A percentile compares a stretch with the other conserved stretches of the same genome.
phyloP scores from a whole-genome alignment of 1,140 invertebrate species.

The Drosophila miranda region DNA sequence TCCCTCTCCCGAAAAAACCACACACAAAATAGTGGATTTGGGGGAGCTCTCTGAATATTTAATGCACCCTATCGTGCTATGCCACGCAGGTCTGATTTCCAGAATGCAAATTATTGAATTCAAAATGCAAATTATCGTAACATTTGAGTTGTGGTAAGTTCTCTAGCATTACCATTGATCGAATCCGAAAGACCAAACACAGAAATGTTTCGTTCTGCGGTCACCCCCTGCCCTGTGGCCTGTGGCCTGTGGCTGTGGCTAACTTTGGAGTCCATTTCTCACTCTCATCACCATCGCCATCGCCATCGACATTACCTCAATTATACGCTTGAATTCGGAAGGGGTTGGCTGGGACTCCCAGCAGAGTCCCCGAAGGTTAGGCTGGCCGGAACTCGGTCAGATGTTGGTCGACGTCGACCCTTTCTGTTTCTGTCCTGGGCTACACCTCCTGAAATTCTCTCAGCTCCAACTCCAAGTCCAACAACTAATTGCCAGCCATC shows the following conservation, averaged over 20 bases:
- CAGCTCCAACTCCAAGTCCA: slow-evolving; percentile 9
- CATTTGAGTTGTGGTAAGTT: slow-evolving; percentile 54
- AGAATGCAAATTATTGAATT: slow-evolving; percentile 75
- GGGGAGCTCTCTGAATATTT: slow-evolving; percentile 39
- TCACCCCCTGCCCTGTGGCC: slow-evolving; percentile 5
- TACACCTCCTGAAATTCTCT: slow-evolving; percentile 63
- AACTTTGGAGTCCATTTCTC: slow-evolving; percentile 14
- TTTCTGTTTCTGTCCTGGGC: slow-evolving; percentile 51
- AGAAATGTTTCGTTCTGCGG: slow-evolving; percentile 13
- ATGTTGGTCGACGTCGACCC: slow-evolving; percentile 59
- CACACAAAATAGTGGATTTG: not conserved
- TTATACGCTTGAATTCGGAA: slow-evolving; percentile 61
- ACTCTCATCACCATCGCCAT: slow-evolving; percentile 10
- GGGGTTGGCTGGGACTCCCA: not conserved
- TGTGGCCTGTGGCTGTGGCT: slow-evolving; percentile 23
- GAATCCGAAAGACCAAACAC: slow-evolving; percentile 16
- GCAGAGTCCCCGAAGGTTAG: not conserved
- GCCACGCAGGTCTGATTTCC: slow-evolving; percentile 43
- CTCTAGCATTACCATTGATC: slow-evolving; percentile 31
- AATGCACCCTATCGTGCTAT: slow-evolving; percentile 6
- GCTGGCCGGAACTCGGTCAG: slow-evolving; percentile 66
- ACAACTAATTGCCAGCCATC: slow-evolving; percentile 26
- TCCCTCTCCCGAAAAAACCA: not conserved
- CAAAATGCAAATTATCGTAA: slow-evolving; percentile 72
- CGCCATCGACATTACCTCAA: slow-evolving; percentile 44